Evolutionary conservation across 1,140 invertebrate species (phyloP), one percentile per base, ranked within the genome.

Genomic region (Cryptotermes secundus): DNA sequence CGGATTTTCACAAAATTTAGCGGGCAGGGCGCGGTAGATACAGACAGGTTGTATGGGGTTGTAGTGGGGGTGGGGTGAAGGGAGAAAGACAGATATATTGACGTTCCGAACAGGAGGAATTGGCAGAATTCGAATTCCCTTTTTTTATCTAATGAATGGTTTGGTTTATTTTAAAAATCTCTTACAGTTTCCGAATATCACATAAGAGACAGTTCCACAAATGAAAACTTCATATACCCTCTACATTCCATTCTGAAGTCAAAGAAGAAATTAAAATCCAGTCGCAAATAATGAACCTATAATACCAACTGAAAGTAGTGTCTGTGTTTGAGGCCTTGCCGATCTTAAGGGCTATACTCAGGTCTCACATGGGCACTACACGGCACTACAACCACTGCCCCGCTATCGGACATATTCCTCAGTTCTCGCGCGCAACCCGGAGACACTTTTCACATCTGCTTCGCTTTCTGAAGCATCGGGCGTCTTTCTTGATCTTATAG

Each of bases 161-260:
- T 31, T 72, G 59, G 59, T 72, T 72, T 72, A 72, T 72, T 72
- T 72, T 72, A 72, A 59, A n/a, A 72, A 72, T 72, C 59, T 72
- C 59, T 19, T 49, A 19, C 14, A n/a, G 26, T 4, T 31, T 72
- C 59, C 14, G 26, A 72, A 72, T 72, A 72, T n/a, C 59, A n/a
- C n/a, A n/a, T n/a, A n/a, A 72, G 59, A 72, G 59, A 72, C 59
- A 72, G 26, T 72, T 72, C n/a, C n/a, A 49, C n/a, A 72, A 72
- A 72, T 72, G 59, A 72, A 72, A 72, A 72, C 59, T 72, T 31
- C 59, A 72, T n/a, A 72, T 31, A 72, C 16, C 59, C 59, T 72
- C 59, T 6, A 72, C 31, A 72, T n/a, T 26, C 26, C 45, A 49
- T 9, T n/a, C 59, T 26, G 59, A 72, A 72, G 59, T 9, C 59